These are phyloP conservation scores for Oscheius myriophilus DNA, from an alignment of 2,888 invertebrate species.

Conservation along the genomic window DNA sequence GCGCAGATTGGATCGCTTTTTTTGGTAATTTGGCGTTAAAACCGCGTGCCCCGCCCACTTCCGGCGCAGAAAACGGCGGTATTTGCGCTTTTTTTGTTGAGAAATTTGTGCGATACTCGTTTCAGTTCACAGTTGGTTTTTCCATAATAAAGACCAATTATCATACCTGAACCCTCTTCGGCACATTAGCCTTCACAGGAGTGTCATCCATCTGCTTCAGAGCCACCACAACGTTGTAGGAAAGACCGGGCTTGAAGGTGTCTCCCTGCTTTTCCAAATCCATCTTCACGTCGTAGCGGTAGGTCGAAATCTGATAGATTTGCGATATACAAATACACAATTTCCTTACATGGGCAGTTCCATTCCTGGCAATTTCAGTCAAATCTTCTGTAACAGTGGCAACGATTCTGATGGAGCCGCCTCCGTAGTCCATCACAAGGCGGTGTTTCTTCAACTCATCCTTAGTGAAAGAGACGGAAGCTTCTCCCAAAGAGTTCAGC, in stretches of 20 bases:
- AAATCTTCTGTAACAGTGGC: conserved; percentile 89
- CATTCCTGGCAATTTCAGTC: conserved; percentile 75
- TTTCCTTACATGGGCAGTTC: conserved; percentile 55
- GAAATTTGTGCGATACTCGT: too few species aligned
- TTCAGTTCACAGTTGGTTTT: too few species aligned
- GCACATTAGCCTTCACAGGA: conserved; percentile 63
- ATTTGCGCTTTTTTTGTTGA: too few species aligned
- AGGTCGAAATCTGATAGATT: conserved; percentile 78
- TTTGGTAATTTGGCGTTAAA: too few species aligned
- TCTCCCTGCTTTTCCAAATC: conserved; percentile 84
- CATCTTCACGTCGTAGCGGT: conserved; percentile 82
- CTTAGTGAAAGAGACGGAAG: conserved; percentile 65
- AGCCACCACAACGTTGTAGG: conserved; percentile 80
- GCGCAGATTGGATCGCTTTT: too few species aligned
- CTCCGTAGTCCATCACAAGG: conserved; percentile 78
- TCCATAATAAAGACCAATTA: background rate
- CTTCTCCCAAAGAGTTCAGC: conserved; percentile 65
- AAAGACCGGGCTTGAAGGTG: conserved; percentile 87
- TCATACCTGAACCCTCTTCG: conserved; percentile 59
- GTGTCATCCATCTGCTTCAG: conserved; percentile 69
- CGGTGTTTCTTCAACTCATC: conserved; percentile 65
- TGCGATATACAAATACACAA: background rate
- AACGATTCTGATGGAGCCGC: conserved; percentile 84
- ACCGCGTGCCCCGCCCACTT: too few species aligned
- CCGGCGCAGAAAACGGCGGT: too few species aligned